phyloP scores from a whole-genome alignment of 2,888 invertebrate species.

The Trichopoda pennipes region DNA sequence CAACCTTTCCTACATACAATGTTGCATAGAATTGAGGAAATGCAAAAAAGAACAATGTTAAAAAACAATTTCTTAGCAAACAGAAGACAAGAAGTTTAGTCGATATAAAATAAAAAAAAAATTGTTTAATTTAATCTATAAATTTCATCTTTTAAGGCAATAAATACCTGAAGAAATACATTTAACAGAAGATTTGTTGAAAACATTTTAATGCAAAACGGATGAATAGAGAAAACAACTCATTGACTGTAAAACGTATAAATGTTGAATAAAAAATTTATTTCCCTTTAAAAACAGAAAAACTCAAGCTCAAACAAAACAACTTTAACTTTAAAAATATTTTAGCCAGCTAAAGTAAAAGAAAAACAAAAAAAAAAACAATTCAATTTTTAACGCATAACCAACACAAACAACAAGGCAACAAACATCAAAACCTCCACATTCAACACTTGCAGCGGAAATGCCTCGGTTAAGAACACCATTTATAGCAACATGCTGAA shows the following conservation, averaged over 20 bases:
- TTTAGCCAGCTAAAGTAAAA: conserved; percentile 8
- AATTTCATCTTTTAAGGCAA: conserved; percentile 21
- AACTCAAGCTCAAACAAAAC: neutral
- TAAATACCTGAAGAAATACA: conserved; percentile 29
- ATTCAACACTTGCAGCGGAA: conserved; percentile 65
- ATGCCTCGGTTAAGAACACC: conserved; percentile 49
- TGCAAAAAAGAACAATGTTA: neutral
- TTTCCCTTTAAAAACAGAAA: neutral
- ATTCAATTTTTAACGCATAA: neutral
- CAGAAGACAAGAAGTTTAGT: neutral
- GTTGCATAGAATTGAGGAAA: conserved; percentile 19
- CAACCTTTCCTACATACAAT: conserved; percentile 34
- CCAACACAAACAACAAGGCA: conserved; percentile 23
- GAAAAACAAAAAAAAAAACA: no score
- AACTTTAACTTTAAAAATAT: conserved; percentile 12
- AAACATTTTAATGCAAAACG: neutral
- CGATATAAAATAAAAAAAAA: neutral
- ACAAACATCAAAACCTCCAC: conserved; percentile 39
- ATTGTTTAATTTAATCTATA: conserved; percentile 49
- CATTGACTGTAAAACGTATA: conserved; percentile 52
- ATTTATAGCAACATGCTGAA: conserved; percentile 23
- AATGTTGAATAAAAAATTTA: conserved; percentile 18
- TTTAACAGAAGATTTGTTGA: neutral
- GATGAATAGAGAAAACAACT: conserved; percentile 43
- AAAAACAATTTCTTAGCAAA: conserved; percentile 2